A percentile compares a stretch with the other conserved stretches of the same genome.
phyloP scores from a whole-genome alignment of 2,888 invertebrate species.

The Lottia scabra region DNA sequence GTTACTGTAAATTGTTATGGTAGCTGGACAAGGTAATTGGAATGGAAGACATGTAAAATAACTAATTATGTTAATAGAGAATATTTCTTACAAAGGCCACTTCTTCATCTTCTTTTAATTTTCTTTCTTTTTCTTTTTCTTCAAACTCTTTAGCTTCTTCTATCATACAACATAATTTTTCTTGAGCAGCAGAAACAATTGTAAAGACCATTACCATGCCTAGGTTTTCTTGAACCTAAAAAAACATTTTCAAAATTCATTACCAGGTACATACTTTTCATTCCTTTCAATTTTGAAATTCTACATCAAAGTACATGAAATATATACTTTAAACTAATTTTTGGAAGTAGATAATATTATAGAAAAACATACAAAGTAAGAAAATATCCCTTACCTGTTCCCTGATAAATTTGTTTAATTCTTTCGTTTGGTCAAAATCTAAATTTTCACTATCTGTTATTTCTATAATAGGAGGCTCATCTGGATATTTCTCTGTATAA shows the following conservation, averaged over 20 bases:
- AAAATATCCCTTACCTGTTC: conserved; percentile 45
- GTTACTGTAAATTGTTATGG: too few species aligned
- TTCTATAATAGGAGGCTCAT: conserved; percentile 84
- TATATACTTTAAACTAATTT: too few species aligned
- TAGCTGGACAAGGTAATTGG: too few species aligned
- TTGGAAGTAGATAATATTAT: neutral
- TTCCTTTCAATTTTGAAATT: neutral
- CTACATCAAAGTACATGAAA: neutral
- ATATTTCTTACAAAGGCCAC: conserved; percentile 79
- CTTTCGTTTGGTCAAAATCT: conserved; percentile 71
- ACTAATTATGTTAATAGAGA: neutral
- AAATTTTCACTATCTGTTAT: conserved; percentile 75
- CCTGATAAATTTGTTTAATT: conserved; percentile 49
- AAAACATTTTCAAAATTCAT: too few species aligned
- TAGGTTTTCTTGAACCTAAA: conserved; percentile 83
- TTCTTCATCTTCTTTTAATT: conserved; percentile 83
- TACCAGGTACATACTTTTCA: too few species aligned
- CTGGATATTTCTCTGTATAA: conserved; percentile 89
- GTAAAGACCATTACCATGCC: conserved; percentile 99
- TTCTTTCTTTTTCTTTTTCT: conserved; percentile 79
- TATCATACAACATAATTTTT: conserved; percentile 84
- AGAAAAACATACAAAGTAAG: neutral
- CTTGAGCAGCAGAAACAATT: conserved; percentile 90
- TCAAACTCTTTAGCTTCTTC: conserved; percentile 81
- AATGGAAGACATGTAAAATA: too few species aligned